Conservation (phyloP, 2,888 invertebrate genomes). For the Metellina segmentata region DNA sequence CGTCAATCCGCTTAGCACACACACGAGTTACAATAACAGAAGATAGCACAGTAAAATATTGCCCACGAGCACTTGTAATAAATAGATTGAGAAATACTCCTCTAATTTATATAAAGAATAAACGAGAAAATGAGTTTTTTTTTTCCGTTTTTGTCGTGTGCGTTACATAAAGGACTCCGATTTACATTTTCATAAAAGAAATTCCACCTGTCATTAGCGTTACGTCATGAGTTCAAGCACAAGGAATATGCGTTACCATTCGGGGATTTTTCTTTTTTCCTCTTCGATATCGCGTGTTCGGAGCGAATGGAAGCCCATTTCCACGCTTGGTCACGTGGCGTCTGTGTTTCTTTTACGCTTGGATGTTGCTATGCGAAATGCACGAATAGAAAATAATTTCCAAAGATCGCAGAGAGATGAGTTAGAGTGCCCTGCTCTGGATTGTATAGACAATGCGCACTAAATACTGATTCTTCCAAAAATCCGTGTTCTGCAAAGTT, state of each 20-base stretch:
- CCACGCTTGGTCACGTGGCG: neutral
- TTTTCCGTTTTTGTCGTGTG: no score
- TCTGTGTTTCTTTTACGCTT: slow-evolving; percentile 26
- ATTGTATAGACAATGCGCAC: slow-evolving; percentile 31
- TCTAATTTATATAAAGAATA: no score
- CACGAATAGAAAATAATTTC: neutral
- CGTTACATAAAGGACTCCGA: no score
- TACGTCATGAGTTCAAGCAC: neutral
- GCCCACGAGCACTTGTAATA: no score
- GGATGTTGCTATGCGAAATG: slow-evolving; percentile 18
- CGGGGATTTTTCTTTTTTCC: neutral
- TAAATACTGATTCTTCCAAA: neutral
- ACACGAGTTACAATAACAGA: no score
- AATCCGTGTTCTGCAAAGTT: no score
- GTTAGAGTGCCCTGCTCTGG: neutral
- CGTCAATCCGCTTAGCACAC: no score
- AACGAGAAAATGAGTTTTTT: no score
- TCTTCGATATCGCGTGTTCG: neutral
- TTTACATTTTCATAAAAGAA: neutral
- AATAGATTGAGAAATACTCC: no score
- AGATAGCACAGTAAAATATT: no score
- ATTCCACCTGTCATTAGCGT: slow-evolving; percentile 13
- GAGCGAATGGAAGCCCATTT: neutral
- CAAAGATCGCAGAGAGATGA: neutral
- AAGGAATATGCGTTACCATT: slow-evolving; percentile 4